Percentiles rank a stretch among this genome's conserved stretches.
Conservation (phyloP, 2,113 vertebrate genomes). For the Brienomyrus longianalis region DNA sequence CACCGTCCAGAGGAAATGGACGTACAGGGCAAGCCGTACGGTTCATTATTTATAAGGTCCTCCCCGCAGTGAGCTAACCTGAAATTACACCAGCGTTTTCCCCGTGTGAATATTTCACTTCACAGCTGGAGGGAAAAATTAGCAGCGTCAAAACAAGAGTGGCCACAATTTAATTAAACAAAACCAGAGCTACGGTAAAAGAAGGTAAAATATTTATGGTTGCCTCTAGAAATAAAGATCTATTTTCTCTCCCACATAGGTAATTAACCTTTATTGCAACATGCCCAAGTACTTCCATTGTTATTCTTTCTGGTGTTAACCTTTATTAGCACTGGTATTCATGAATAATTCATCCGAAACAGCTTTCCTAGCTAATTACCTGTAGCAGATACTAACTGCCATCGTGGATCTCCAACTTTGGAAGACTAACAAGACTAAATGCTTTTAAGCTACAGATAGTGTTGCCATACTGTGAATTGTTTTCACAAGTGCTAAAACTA, state of each 20-base stretch:
- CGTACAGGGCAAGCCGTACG: constrained; percentile 46
- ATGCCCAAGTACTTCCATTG: constrained; percentile 29
- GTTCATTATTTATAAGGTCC: constrained; percentile 55
- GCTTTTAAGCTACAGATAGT: constrained; percentile 42
- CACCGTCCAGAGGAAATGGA: constrained; percentile 35
- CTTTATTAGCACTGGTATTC: constrained; percentile 48
- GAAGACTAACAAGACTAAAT: constrained; percentile 47
- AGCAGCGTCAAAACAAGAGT: constrained; percentile 35
- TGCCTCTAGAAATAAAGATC: constrained; percentile 29
- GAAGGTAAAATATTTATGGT: constrained; percentile 39
- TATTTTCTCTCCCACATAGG: constrained; percentile 28
- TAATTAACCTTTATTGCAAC: constrained; percentile 51
- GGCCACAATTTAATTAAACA: constrained; percentile 30
- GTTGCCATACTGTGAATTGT: constrained; percentile 41
- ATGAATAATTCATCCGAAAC: constrained; percentile 53
- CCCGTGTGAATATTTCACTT: constrained; percentile 49
- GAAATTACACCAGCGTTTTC: constrained; percentile 47
- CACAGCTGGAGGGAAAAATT: constrained; percentile 46
- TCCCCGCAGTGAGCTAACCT: constrained; percentile 42
- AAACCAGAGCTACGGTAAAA: constrained; percentile 24
- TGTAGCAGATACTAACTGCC: constrained; percentile 41
- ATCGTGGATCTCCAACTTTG: constrained; percentile 34
- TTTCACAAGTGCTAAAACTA: constrained; percentile 41
- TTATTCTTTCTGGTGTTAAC: constrained; percentile 36
- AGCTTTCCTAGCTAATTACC: constrained; percentile 45